These are phyloP conservation scores for Cylas formicarius DNA, from an alignment of 1,140 invertebrate genomes.

Conservation along the genomic window DNA sequence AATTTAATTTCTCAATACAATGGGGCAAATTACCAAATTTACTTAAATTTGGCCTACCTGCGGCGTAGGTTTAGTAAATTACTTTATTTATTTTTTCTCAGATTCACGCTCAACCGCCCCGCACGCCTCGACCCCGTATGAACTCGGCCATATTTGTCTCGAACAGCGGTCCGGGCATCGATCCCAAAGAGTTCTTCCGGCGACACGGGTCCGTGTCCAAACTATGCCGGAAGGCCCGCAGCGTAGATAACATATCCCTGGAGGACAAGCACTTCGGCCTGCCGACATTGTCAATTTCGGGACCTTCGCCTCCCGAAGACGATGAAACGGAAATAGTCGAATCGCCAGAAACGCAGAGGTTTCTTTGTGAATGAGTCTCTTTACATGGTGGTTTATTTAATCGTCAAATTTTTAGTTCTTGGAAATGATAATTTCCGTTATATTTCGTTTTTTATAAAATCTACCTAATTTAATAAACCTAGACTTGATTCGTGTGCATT, in stretches of 20 bases:
- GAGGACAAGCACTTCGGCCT: constrained; percentile 56
- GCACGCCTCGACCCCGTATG: constrained; percentile 59
- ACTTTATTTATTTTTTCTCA: too few species aligned
- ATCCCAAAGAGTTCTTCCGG: constrained; percentile 68
- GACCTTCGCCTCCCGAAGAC: constrained; percentile 60
- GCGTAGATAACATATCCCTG: constrained; percentile 57
- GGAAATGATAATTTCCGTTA: too few species aligned
- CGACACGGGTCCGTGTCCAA: constrained; percentile 70
- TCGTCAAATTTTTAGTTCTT: too few species aligned
- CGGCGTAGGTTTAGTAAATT: too few species aligned
- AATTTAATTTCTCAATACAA: too few species aligned
- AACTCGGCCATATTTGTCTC: constrained; percentile 70
- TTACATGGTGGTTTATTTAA: too few species aligned
- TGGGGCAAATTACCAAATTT: too few species aligned
- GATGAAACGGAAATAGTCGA: constrained; percentile 18
- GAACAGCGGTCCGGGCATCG: constrained; percentile 64
- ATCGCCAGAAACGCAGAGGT: constrained; percentile 11
- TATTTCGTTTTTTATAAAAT: too few species aligned
- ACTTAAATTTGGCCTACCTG: too few species aligned
- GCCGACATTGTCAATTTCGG: constrained; percentile 67
- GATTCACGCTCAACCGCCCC: constrained; percentile 38
- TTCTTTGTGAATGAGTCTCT: too few species aligned
- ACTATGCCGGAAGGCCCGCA: constrained; percentile 68
- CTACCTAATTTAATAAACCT: too few species aligned
- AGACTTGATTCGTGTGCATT: too few species aligned